Evolutionary conservation across 2,797 vertebrate genomes (phyloP).

Genomic region (Monodelphis domestica): DNA sequence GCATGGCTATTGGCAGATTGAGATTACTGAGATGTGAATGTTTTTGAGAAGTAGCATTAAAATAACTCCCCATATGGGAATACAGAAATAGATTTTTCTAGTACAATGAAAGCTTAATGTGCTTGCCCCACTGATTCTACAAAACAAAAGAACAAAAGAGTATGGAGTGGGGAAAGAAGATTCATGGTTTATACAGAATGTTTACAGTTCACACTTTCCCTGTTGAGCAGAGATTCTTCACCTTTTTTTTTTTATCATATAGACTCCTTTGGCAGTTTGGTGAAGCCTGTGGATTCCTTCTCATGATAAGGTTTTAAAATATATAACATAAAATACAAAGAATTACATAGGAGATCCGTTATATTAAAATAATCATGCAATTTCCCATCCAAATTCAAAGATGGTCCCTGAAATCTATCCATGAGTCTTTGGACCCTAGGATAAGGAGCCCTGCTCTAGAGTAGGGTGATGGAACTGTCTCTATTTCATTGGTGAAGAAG

Average conservation of each 20-base stretch:
- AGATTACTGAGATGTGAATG: not conserved
- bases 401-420: not conserved
- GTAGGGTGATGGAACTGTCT: not conserved
- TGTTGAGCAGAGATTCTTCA: not conserved
- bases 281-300: not conserved
- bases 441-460: not conserved
- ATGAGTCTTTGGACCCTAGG: not conserved
- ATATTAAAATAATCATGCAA: not conserved
- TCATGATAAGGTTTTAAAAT: not conserved
- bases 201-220: not conserved
- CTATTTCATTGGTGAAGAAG: not conserved
- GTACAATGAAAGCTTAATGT: not conserved
- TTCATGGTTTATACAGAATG: not conserved
- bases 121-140: not conserved
- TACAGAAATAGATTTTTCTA: slow-evolving; percentile 11
- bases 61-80: not conserved
- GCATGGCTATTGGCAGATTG: not conserved
- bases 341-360: not conserved
- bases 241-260: not conserved
- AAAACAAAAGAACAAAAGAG: not conserved
- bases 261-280: not conserved
- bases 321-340: not conserved
- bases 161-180: not conserved
- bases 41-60: not conserved
- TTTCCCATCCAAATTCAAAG: not conserved